Base-by-base conservation (phyloP, 2,797 vertebrate species). In the Emys orbicularis region DNA sequence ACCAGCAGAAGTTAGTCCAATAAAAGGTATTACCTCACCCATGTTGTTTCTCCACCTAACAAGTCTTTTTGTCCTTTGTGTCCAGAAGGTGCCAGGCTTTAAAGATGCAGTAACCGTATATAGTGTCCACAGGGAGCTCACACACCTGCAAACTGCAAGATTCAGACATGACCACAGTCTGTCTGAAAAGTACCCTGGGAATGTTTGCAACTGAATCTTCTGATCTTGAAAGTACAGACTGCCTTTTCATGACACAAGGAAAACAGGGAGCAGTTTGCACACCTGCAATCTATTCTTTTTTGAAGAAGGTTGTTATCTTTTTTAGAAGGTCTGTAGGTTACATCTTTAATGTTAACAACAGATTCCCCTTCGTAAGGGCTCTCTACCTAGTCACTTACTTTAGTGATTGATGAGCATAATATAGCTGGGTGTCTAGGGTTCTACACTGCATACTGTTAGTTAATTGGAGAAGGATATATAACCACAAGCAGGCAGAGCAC, bases 141-240 rank as follows among this genome's bases (percentile, higher is more conserved):
- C 53, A 54, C 53, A 54, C 94, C 89, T 83, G 50, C 76, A 86
- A 41, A 47, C 77, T 83, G 29, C 29, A 61, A 61, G 59, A 61
- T 61, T 87, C 87, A 92, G 76, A 61, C 25, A 2, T 31, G 1
- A 1, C 86, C 57, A 50, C 61, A 86, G 34, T 65, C 86, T 74
- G 52, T 56, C 37, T 88, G 79, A 11, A 87, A 91, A 59, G 29
- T 41, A 77, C 37, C n/a, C 59, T 8, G 19, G 21, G 85, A 85
- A 81, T 65, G 0, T 0, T 41, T 61, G 81, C 76, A 81, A 59
- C 19, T 1, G 2, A 86, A 47, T 4, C 53, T 85, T 92, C 94
- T 93, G 88, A 76, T 87, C 84, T 86, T 53, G 87, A 68, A 93
- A 91, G 34, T 53, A 41, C 93, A 92, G 74, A 68, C 19, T 72